phyloP scores from a whole-genome alignment of 2,888 invertebrate genomes.

The Acrobasis suavella region DNA sequence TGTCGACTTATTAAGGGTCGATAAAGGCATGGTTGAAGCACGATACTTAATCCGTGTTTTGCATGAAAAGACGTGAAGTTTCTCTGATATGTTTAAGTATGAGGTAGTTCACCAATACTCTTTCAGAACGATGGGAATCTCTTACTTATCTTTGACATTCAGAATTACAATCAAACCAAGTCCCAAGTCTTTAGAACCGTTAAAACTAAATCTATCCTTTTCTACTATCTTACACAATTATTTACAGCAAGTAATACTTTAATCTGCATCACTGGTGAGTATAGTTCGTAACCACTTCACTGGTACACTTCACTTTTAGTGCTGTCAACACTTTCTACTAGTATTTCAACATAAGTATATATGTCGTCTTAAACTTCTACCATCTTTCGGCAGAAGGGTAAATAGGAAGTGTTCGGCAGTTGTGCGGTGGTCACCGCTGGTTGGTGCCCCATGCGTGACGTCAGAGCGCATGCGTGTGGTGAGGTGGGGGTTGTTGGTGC shows the following conservation, averaged over 20 bases:
- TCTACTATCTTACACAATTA: constrained; percentile 44
- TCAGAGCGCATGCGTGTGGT: constrained; percentile 76
- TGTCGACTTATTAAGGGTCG: too few species aligned
- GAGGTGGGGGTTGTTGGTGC: constrained; percentile 62
- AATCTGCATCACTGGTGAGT: constrained; percentile 18
- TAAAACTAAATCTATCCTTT: constrained; percentile 39
- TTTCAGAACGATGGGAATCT: background rate
- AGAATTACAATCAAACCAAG: constrained; percentile 24
- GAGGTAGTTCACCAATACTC: too few species aligned
- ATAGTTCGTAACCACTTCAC: constrained; percentile 8
- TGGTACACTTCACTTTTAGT: background rate
- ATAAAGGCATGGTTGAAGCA: too few species aligned
- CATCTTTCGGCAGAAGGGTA: too few species aligned
- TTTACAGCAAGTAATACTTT: constrained; percentile 32
- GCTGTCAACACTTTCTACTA: background rate
- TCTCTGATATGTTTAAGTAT: too few species aligned
- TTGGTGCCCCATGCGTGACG: constrained; percentile 41
- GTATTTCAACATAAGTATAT: too few species aligned
- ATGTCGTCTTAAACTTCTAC: background rate
- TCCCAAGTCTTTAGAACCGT: constrained; percentile 33
- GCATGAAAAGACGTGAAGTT: too few species aligned
- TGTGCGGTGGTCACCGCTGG: constrained; percentile 39
- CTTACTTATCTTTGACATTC: background rate
- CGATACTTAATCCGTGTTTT: too few species aligned
- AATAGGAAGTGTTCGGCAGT: too few species aligned